Evolutionary conservation across 64 coral and sea anemone genomes (phyloP), one percentile per base, ranked within the genome.

Genomic region (Montipora efflorescens): DNA sequence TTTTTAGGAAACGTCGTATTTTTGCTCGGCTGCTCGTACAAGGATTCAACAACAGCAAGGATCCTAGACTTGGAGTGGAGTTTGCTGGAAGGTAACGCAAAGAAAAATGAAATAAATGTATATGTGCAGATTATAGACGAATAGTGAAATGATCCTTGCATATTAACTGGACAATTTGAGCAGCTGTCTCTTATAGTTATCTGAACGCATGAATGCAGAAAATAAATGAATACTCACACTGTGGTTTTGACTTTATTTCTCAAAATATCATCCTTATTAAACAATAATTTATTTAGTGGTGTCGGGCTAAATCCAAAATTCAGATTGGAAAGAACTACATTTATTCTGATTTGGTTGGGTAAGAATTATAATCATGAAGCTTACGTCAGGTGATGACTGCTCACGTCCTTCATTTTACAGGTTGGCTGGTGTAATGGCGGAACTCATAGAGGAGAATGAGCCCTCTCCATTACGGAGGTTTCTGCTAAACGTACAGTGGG

Each of bases 41-140:
- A 50, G 98, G 98, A 36, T 99, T 99, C 78, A 99, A 99, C 80
- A 99, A 99, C 80, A 99, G 98, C 58, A 96, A 99, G 76, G 98
- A 99, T 58, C 95, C 88, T 13, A 80, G 98, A 55, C 86, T 99
- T 6, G 98, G 95, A 7, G 98, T 99, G 11, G 98, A 99, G 75
- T 99, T 99, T 83, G 98, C 98, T 51, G 98, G 98, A 96, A 99
- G 98, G 98, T 99, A 81, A 94, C 87, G 72, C 5, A 13, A 71
- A 64, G 13, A 16, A 14, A 12, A 64, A 11, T 64, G 14, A 11
- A 64, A 16, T 14, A 14, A 64, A 3, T 8, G 11, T 8, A 57
- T 57, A 36, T 36, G 36, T 36, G 36, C 36, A 36, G 1, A 36
- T 36, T 36, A 36, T 36, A 36, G 36, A 36, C 36, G 36, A 36